Base-by-base conservation (phyloP, 2,888 invertebrate genomes). In the Ceramica pisi region DNA sequence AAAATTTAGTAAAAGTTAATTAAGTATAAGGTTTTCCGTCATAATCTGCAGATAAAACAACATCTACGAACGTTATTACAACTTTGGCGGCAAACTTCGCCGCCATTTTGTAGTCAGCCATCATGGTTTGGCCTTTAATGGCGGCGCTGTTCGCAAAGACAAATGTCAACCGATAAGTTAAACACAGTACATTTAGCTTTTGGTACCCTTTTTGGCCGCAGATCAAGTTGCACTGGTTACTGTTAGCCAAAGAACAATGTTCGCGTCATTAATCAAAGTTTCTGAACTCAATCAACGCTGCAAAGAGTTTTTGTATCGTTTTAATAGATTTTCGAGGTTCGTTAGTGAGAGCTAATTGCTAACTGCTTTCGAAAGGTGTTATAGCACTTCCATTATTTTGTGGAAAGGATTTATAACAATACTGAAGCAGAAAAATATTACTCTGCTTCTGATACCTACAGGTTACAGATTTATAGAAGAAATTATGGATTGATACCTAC, bases 181-280 rank as follows among this genome's bases (percentile, higher is more conserved):
- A 73, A 65, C 8, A 46, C 21, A 41, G 44, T 48, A 73, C 19
- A 73, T 72, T 77, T 57, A 51, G 16, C 44, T 4, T 67, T 14
- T 57, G 26, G 19, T 67, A 48, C 62, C n/a, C 7, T 10, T 59
- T 63, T 60, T 55, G 14, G 12, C 14, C 31, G 53, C 38, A 60
- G 60, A n/a, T 51, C 77, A 51, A 64, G 38, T 46, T 56, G 56
- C 19, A 41, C 50, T 51, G 77, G 68, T n/a, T 26, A 16, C n/a
- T 14, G 19, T 44, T 10, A 66, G 23, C 53, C 51, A 61, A 71
- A 38, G 71, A 74, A 74, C 60, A 71, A 62, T 67, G 57, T 71
- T 55, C 35, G 63, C 59, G 63, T 72, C 68, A 81, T 81, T 81
- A 67, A 78, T 76, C 81, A 77, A 78, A 82, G 75, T 84, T 75